Base-by-base conservation (phyloP, 1,140 invertebrate species). In the Lucilia cuprina region DNA sequence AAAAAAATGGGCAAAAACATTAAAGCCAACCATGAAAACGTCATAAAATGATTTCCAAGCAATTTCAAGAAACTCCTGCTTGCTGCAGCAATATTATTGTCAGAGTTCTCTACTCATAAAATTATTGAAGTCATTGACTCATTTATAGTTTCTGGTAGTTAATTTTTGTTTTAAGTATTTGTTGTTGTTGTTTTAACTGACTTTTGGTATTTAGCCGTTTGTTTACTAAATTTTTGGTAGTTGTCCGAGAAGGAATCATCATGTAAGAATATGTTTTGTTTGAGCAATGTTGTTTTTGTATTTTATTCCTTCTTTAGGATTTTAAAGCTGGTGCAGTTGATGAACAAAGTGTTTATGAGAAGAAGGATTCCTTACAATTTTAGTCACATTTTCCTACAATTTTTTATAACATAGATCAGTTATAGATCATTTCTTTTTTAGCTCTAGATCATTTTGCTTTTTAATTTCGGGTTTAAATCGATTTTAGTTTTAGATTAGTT, bases 121-220 rank as follows among this genome's bases (percentile, higher is more conserved):
- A 65, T 65, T 65, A 65, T 65, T n/a, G 17, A 65, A 65, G 60
- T 65, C 60, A 65, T 65, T 65, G 60, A 65, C 60, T 65, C 60
- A 65, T 65, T 65, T 65, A 55, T 55, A 65, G 60, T 65, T 65
- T n/a, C 10, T 55, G 60, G 60, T 21, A 65, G 60, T 65, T 19
- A 8, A 17, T 13, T 12, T 21, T 19, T 19, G n/a, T n/a, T 21
- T n/a, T n/a, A 7, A 65, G 60, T 65, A 21, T 70, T 70, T 70
- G 65, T 70, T 70, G n/a, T 70, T 70, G 65, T 21, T 70, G n/a
- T n/a, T n/a, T 21, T 70, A n/a, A 13, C 19, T 70, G 19, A 60
- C n/a, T 17, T 14, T 55, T 60, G 55, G 55, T 21, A 55, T 55
- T 55, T 55, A 41, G 35, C 35, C 8, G 50, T 55, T 12, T 55